These are phyloP conservation scores for Cervus canadensis DNA, from an alignment of 2,113 vertebrate genomes.

Conservation along the genomic window DNA sequence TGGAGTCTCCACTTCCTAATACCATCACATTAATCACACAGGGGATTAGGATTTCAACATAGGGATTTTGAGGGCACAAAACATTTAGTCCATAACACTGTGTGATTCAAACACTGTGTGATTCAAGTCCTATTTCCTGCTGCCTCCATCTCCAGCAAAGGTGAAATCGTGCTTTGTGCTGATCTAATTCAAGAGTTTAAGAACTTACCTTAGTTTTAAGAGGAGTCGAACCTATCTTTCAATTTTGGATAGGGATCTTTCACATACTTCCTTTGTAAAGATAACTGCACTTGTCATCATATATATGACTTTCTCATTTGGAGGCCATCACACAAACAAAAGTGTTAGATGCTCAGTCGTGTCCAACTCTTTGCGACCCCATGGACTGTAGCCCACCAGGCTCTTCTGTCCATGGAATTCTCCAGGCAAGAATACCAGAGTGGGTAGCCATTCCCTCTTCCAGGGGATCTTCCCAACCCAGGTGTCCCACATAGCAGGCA, in stretches of 20 bases:
- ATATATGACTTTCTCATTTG: background rate
- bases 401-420: background rate
- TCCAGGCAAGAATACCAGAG: background rate
- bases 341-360: background rate
- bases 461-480: background rate
- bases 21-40: background rate
- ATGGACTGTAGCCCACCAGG: background rate
- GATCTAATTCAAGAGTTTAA: background rate
- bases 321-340: background rate
- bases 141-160: background rate
- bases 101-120: accelerated
- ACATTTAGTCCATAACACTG: background rate
- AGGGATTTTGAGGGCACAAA: background rate
- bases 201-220: background rate
- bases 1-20: background rate
- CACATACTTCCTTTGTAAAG: background rate
- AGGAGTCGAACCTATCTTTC: background rate
- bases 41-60: background rate
- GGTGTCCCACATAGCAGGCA: background rate
- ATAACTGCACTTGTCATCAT: background rate
- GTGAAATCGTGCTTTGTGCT: background rate
- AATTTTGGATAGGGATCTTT: background rate
- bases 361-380: background rate
- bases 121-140: background rate
- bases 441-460: background rate